These are phyloP conservation scores for Pachyuromys duprasi DNA, from an alignment of 2,797 vertebrate genomes.

Conservation along the genomic window DNA sequence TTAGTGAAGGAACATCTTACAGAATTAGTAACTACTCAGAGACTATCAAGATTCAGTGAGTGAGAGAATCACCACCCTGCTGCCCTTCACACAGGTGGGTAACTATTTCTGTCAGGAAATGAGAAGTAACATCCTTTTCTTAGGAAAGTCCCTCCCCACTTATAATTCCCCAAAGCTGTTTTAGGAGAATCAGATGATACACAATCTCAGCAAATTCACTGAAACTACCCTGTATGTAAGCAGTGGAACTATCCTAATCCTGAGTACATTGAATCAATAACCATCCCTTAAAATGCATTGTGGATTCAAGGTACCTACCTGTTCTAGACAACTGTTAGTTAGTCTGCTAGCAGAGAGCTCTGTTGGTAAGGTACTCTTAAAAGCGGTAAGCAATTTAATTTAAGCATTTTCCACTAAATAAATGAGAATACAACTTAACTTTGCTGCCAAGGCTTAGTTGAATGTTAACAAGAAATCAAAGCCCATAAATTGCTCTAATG, in stretches of 20 bases:
- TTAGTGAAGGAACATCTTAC: slow-evolving; percentile 35
- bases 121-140: not conserved
- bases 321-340: not conserved
- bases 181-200: not conserved
- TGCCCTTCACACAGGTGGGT: slow-evolving; percentile 28
- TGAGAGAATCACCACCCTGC: not conserved
- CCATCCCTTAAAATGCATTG: not conserved
- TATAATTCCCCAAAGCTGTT: not conserved
- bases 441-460: not conserved
- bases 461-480: slow-evolving; percentile 36
- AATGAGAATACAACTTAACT: slow-evolving; percentile 17
- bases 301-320: not conserved
- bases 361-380: not conserved
- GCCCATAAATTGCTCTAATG: not conserved
- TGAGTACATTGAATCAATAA: not conserved
- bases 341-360: not conserved
- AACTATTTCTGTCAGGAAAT: slow-evolving; percentile 2
- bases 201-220: not conserved
- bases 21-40: not conserved
- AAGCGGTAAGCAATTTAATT: not conserved
- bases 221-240: not conserved
- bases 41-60: not conserved
- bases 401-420: not conserved
- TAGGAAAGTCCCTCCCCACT: not conserved
- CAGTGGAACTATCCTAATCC: not conserved